phyloP scores from a whole-genome alignment of 2,888 invertebrate species.

The Drosophila subquinaria region DNA sequence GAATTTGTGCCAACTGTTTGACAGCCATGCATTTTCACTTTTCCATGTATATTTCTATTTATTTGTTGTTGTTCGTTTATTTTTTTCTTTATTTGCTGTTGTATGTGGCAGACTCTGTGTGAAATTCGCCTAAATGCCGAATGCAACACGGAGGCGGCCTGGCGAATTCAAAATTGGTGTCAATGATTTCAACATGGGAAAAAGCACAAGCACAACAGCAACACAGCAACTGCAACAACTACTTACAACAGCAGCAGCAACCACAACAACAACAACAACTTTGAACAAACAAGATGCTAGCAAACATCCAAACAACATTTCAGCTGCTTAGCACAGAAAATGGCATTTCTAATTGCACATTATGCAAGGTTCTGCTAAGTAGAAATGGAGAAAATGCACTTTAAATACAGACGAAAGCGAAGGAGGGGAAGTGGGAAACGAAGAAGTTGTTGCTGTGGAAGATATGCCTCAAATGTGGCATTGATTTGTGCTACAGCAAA shows the following conservation, averaged over 20 bases:
- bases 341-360: constrained; percentile 77
- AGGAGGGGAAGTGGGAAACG: background rate
- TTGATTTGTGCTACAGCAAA: constrained; percentile 20
- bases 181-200: constrained; percentile 82
- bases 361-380: constrained; percentile 68
- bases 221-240: constrained; percentile 6
- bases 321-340: constrained; percentile 66
- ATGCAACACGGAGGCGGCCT: constrained; percentile 61
- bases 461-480: constrained; percentile 27
- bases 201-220: constrained; percentile 45
- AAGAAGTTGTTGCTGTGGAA: background rate
- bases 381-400: constrained; percentile 50
- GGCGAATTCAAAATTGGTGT: constrained; percentile 72
- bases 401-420: background rate
- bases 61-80: background rate
- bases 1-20: constrained; percentile 63
- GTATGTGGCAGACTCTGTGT: constrained; percentile 47
- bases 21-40: constrained; percentile 65
- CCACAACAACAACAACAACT: constrained; percentile 9
- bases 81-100: background rate
- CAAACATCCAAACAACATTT: constrained; percentile 46
- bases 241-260: constrained; percentile 8
- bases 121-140: constrained; percentile 76
- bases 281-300: constrained; percentile 21
- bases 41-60: constrained; percentile 49